Evolutionary conservation across 1,140 invertebrate genomes (phyloP), one percentile per base, ranked within the genome.

Genomic region (Pomacea maculata): DNA sequence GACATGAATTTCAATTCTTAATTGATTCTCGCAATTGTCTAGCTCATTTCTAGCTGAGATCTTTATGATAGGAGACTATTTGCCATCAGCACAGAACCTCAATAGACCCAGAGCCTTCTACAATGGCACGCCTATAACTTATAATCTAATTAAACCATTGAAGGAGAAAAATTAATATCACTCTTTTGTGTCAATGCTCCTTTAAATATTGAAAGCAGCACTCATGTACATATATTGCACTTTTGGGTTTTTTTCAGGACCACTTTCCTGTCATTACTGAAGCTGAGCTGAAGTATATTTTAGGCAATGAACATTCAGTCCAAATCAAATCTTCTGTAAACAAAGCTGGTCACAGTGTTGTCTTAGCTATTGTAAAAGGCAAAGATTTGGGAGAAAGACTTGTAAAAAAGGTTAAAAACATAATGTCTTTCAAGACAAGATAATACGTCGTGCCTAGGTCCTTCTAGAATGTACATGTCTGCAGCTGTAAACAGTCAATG

Each of bases 291-390:
- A 14, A 70, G 21, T n/a, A 70, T 25, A 34, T 70, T 34, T 34
- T 70, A 34, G 67, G 67, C n/a, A 70, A 70, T 21, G 21, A n/a
- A 70, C 12, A 70, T 34, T 21, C 67, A 15, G 11, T 34, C 67
- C 6, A 70, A 34, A 25, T 70, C 67, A 70, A 70, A 21, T 6
- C 21, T 14, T n/a, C 67, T 34, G 29, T 34, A 11, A 70, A 34
- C 67, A 70, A 70, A 70, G 29, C n/a, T 70, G 67, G 67, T 12
- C n/a, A n/a, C 67, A 70, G 67, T 70, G 29, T 70, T 12, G n/a
- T 70, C 10, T 70, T 70, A 21, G 67, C 11, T n/a, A 70, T 21
- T 11, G 67, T 70, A 6, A 70, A 70, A 70, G 67, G 67, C 12
- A n/a, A 34, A 12, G 67, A 70, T 21, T 2, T 70, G 21, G 67